These are phyloP conservation scores for Thamnophis elegans DNA, from an alignment of 2,797 vertebrate species.

Conservation along the genomic window DNA sequence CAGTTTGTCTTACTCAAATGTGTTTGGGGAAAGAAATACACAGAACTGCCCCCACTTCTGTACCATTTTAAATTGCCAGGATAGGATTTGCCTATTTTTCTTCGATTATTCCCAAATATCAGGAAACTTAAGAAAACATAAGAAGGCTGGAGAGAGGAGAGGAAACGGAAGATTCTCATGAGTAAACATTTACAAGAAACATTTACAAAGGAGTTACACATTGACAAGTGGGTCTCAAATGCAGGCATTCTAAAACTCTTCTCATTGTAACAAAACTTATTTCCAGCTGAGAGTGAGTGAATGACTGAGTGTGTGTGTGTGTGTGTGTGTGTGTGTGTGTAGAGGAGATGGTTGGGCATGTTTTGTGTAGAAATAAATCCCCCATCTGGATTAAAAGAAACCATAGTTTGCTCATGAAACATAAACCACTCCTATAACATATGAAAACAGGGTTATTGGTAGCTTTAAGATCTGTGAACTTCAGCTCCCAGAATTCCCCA, in stretches of 20 bases:
- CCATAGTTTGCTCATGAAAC: no score
- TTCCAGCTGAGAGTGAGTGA: neutral
- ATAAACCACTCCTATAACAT: no score
- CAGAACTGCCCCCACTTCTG: neutral
- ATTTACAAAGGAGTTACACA: neutral
- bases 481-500: no score
- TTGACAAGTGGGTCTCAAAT: neutral
- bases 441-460: no score
- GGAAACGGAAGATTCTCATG: neutral
- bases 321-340: no score
- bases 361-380: no score
- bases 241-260: neutral
- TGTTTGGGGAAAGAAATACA: neutral
- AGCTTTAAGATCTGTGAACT: no score
- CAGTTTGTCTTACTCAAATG: no score
- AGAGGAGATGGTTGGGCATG: no score
- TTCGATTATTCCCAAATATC: neutral
- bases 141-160: neutral
- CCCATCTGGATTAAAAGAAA: no score
- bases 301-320: rapidly evolving
- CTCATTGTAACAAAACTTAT: neutral
- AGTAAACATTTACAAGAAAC: neutral
- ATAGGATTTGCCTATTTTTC: neutral
- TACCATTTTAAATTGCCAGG: neutral
- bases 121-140: neutral